phyloP scores from a whole-genome alignment of 2,888 invertebrate species.

The Pyrocoelia pectoralis region DNA sequence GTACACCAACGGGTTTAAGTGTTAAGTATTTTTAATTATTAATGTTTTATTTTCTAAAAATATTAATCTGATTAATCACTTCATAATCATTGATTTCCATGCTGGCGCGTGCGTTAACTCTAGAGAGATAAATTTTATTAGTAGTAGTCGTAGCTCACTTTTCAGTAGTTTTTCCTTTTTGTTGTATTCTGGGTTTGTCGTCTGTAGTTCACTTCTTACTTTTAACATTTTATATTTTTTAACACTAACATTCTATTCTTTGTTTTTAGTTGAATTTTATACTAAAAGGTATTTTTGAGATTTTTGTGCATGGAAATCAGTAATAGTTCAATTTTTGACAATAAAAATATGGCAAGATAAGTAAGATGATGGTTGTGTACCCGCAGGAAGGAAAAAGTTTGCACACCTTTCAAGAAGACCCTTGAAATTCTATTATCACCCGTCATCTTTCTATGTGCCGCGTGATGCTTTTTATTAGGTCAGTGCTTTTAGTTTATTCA shows the following conservation, averaged over 20 bases:
- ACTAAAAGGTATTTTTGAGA: conserved; percentile 20
- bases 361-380: conserved; percentile 61
- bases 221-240: not conserved
- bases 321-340: conserved; percentile 16
- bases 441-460: conserved; percentile 80
- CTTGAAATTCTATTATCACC: conserved; percentile 78
- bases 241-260: conserved; percentile 16
- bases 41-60: conserved; percentile 36
- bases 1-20: conserved; percentile 56
- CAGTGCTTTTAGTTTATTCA: conserved; percentile 53
- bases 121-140: conserved; percentile 20
- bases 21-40: conserved; percentile 48
- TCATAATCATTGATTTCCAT: conserved; percentile 57
- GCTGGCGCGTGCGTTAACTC: conserved; percentile 59
- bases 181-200: conserved; percentile 6
- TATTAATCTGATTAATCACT: conserved; percentile 32
- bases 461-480: conserved; percentile 62
- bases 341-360: conserved; percentile 46
- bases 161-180: conserved; percentile 19
- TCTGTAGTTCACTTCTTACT: conserved; percentile 18
- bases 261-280: conserved; percentile 29
- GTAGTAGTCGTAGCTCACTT: conserved; percentile 23
- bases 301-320: conserved; percentile 43
- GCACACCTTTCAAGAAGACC: conserved; percentile 79
- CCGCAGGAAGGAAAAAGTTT: conserved; percentile 70